Conservation (phyloP, 2,113 vertebrate species). For the Psilopsiagon aymara region DNA sequence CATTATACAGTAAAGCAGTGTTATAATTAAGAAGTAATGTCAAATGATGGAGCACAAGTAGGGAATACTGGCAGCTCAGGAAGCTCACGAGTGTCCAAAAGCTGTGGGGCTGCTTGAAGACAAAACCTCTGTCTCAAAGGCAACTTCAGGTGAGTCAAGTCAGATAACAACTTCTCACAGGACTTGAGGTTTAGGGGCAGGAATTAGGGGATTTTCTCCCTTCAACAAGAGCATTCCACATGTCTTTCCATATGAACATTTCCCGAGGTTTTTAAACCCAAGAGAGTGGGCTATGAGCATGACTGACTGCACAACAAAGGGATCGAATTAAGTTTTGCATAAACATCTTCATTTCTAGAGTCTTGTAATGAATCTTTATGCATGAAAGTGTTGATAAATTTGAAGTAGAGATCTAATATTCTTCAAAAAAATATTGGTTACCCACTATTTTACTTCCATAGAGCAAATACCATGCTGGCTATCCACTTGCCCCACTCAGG, state of each 20-base stretch:
- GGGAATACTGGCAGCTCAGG: background rate
- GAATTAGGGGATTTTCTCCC: background rate
- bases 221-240: background rate
- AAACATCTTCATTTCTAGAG: background rate
- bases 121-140: background rate
- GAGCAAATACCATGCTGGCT: background rate
- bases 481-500: background rate
- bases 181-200: background rate
- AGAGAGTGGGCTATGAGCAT: background rate
- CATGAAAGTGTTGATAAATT: background rate
- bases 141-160: background rate
- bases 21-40: background rate
- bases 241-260: background rate
- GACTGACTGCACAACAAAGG: background rate
- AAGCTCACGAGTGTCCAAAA: background rate
- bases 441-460: background rate
- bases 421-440: background rate
- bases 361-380: background rate
- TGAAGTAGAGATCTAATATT: background rate
- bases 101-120: fast-evolving
- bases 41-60: background rate
- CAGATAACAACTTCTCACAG: background rate
- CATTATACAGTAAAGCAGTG: background rate
- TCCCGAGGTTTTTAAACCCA: background rate
- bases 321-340: background rate